Percentiles rank a stretch among this genome's conserved stretches.
phyloP scores from a whole-genome alignment of 2,888 invertebrate genomes.

The Eledona agricola region DNA sequence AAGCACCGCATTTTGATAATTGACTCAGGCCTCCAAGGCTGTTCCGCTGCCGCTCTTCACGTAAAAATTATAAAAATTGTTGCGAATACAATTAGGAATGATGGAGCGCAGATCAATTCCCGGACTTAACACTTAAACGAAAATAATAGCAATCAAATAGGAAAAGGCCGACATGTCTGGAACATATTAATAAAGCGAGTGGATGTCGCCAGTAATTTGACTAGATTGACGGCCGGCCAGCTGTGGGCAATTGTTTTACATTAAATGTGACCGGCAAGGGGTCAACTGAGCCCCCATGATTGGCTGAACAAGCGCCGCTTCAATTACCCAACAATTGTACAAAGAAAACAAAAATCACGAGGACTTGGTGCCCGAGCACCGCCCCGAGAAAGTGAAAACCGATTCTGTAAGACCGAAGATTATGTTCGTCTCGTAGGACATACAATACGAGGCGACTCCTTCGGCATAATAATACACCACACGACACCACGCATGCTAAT shows the following conservation, averaged over 20 bases:
- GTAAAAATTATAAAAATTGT: slow-evolving; percentile 5
- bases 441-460: slow-evolving; percentile 23
- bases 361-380: slow-evolving; percentile 12
- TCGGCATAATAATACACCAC: slow-evolving; percentile 34
- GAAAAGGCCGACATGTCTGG: slow-evolving; percentile 31
- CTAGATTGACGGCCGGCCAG: slow-evolving; percentile 58
- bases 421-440: slow-evolving; percentile 37
- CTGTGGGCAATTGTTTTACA: slow-evolving; percentile 61
- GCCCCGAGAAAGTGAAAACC: slow-evolving; percentile 37
- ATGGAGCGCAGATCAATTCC: slow-evolving; percentile 20
- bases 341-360: background rate
- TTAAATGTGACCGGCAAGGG: slow-evolving; percentile 55
- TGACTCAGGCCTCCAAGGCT: background rate
- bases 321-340: slow-evolving; percentile 7
- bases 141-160: slow-evolving; percentile 34
- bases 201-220: slow-evolving; percentile 51
- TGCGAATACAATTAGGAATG: slow-evolving; percentile 26
- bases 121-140: slow-evolving; percentile 24
- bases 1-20: background rate
- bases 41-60: too few species aligned
- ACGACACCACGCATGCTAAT: slow-evolving; percentile 33
- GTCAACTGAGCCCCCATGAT: slow-evolving; percentile 45
- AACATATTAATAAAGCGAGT: slow-evolving; percentile 35
- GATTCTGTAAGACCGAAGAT: slow-evolving; percentile 33
- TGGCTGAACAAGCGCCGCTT: slow-evolving; percentile 32